A percentile compares a stretch with the other conserved stretches of the same genome.
These are phyloP conservation scores for Aphaenogaster rudis DNA, from an alignment of 1,140 invertebrate species.

Conservation along the genomic window DNA sequence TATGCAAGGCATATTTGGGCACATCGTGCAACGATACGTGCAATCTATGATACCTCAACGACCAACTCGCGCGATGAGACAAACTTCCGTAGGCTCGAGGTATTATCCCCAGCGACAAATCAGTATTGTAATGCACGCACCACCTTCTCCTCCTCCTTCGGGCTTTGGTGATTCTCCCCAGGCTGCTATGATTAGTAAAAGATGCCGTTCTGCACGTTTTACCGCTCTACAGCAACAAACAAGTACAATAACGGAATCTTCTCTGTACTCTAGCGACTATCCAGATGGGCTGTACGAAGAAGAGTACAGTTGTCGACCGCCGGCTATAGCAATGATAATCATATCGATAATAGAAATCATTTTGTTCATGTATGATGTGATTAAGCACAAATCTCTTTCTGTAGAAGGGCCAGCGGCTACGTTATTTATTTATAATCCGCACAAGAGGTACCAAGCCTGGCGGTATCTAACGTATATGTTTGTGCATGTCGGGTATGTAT, in stretches of 20 bases:
- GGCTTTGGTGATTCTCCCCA: constrained; percentile 40
- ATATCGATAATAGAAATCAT: constrained; percentile 91
- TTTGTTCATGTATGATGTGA: constrained; percentile 90
- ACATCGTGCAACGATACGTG: constrained; percentile 88
- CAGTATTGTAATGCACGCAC: constrained; percentile 35
- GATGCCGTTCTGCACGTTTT: constrained; percentile 33
- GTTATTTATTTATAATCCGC: constrained; percentile 96
- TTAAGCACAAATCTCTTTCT: constrained; percentile 78
- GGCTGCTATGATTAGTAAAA: background rate
- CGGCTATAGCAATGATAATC: constrained; percentile 94
- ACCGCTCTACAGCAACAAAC: constrained; percentile 82
- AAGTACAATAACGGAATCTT: constrained; percentile 67
- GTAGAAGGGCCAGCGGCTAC: constrained; percentile 91
- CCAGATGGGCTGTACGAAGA: constrained; percentile 94
- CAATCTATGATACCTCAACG: constrained; percentile 86
- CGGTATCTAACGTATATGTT: constrained; percentile 98
- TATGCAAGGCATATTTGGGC: constrained; percentile 88
- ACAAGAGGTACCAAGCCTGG: constrained; percentile 95
- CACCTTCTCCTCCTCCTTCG: constrained; percentile 42
- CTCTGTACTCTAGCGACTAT: constrained; percentile 86
- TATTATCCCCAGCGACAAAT: constrained; percentile 57
- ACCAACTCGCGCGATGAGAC: constrained; percentile 73
- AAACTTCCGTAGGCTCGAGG: constrained; percentile 50
- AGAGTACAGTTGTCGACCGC: constrained; percentile 94
- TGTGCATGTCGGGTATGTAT: constrained; percentile 96